These are phyloP conservation scores for Pomacea maculata DNA, from an alignment of 1,140 invertebrate species.

Conservation along the genomic window DNA sequence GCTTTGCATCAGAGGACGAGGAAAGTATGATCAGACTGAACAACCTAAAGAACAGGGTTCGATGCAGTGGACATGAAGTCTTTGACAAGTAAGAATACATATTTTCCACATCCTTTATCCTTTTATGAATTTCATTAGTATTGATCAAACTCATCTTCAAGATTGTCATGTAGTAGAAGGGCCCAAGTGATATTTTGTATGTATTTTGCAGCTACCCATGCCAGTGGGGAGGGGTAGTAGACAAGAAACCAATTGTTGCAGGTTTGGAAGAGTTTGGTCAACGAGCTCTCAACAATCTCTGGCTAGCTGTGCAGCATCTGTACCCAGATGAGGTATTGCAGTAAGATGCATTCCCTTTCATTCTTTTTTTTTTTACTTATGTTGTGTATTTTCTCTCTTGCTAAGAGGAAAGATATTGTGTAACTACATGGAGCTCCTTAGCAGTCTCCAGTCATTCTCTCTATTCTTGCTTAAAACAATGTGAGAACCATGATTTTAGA, in stretches of 20 bases:
- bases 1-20: conserved; percentile 57
- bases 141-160: not conserved
- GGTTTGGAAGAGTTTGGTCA: conserved; percentile 65
- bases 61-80: conserved; percentile 59
- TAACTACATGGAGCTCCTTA: no score
- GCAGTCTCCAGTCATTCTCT: no score
- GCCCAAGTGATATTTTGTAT: not conserved
- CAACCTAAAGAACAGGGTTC: conserved; percentile 58
- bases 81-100: conserved; percentile 56
- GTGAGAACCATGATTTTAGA: no score
- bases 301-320: conserved; percentile 60
- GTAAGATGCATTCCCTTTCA: not conserved
- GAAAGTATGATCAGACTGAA: conserved; percentile 48
- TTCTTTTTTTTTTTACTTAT: not conserved
- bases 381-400: not conserved
- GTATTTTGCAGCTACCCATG: conserved; percentile 63
- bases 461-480: no score
- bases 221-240: conserved; percentile 63
- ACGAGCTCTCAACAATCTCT: conserved; percentile 62
- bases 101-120: not conserved
- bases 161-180: not conserved
- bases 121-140: not conserved
- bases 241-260: conserved; percentile 58
- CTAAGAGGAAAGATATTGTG: no score
- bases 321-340: conserved; percentile 55